Conservation (phyloP, 2,113 vertebrate species). For the Mystacornis crossleyi region DNA sequence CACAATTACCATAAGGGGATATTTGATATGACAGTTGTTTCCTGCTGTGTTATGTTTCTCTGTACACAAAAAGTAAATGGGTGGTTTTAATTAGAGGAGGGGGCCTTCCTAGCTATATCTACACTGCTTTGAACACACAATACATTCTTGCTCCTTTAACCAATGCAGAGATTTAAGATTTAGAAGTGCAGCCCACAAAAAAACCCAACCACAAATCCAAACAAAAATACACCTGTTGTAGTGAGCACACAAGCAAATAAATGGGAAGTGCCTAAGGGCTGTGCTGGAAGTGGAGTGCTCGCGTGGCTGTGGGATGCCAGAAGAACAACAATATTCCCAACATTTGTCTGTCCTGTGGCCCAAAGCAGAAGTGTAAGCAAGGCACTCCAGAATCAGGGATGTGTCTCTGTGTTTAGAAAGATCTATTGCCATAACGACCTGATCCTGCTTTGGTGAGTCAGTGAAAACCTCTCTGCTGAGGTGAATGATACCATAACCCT, state of each 20-base stretch:
- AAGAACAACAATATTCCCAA: not conserved
- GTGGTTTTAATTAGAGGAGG: constrained; percentile 5
- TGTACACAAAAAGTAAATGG: not conserved
- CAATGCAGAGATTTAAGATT: not conserved
- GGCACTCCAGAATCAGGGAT: not conserved
- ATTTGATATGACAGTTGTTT: constrained; percentile 52
- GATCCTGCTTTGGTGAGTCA: not conserved
- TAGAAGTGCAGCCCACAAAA: not conserved
- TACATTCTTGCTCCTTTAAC: not conserved
- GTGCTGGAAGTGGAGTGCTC: not conserved
- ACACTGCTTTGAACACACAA: not conserved
- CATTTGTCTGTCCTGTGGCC: not conserved
- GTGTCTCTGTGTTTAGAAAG: not conserved
- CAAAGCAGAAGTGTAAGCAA: not conserved
- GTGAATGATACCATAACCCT: not conserved
- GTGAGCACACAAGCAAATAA: not conserved
- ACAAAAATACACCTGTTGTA: not conserved
- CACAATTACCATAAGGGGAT: not conserved
- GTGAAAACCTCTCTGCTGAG: not conserved
- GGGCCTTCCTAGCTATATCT: not conserved
- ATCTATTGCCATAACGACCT: not conserved
- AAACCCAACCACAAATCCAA: not conserved
- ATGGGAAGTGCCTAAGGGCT: not conserved
- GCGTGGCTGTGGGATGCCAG: not conserved
- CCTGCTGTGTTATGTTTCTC: constrained; percentile 23